Conservation (phyloP, 2,113 vertebrate genomes). For the Proterorhinus semilunaris region DNA sequence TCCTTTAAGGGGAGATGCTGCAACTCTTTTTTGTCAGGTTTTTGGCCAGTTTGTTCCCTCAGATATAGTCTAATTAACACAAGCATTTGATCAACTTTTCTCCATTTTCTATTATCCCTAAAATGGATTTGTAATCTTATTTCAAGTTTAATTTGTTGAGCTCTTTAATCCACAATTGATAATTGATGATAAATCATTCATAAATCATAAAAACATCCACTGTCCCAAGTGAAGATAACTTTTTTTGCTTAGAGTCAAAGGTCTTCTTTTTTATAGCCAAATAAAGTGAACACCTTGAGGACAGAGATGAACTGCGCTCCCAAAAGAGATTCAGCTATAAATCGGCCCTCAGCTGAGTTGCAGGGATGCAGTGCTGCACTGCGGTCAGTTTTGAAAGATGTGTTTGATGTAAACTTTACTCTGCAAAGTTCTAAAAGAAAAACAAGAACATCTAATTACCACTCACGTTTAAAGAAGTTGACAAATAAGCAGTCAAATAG, state of each 20-base stretch:
- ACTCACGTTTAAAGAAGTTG: too few relatives aligned
- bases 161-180: too few relatives aligned
- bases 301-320: slow-evolving; percentile 23
- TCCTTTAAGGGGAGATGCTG: too few relatives aligned
- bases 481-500: too few relatives aligned
- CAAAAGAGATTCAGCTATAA: background rate
- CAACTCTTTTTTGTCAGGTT: too few relatives aligned
- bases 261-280: background rate
- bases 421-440: background rate
- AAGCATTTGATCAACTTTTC: too few relatives aligned
- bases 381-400: background rate
- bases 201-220: background rate
- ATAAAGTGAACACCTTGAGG: slow-evolving; percentile 40
- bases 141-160: too few relatives aligned
- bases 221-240: background rate
- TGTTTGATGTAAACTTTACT: slow-evolving; percentile 1
- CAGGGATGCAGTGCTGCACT: slow-evolving; percentile 15
- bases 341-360: slow-evolving; percentile 42
- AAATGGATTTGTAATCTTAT: too few relatives aligned
- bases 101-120: too few relatives aligned
- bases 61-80: too few relatives aligned
- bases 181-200: background rate
- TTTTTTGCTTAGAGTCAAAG: slow-evolving; percentile 3
- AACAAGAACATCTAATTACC: too few relatives aligned
- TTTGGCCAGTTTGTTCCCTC: too few relatives aligned